Evolutionary conservation across 1,140 invertebrate species (phyloP), one percentile per base, ranked within the genome.

Genomic region (Drosophila insularis): DNA sequence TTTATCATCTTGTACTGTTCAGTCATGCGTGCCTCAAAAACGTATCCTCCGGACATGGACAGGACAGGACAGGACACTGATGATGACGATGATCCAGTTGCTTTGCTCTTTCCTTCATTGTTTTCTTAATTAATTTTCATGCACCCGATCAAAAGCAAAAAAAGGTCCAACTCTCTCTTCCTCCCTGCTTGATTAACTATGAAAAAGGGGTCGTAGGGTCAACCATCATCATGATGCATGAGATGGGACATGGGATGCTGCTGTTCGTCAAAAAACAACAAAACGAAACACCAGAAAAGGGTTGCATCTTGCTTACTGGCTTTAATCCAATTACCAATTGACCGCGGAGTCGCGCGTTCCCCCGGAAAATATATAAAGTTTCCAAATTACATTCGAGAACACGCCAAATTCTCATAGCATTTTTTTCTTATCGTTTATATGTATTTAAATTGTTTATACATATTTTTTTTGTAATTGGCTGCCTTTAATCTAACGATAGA

Each of bases 71-170:
- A 43, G 67, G 70, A 71, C 64, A 75, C 14, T 60, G 37, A 69
- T 56, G 70, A 31, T 14, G 32, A 17, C 27, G 27, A 27, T 21
- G 11, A 17, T 54, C 17, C 43, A 31, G 17, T 37, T 71, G 46
- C 64, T 27, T 19, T 13, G 23, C 59, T 21, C 11, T 50, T 43
- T 43, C n/a, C 13, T 43, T 14, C 43, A 50, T 50, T 72, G 66
- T 75, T 80, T 86, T 86, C 82, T 86, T 87, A 86, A 86, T 87
- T 81, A 81, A 86, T 81, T 80, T 84, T 32, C 14, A 46, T 65
- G 64, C 69, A 82, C 71, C 56, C 63, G 59, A 54, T 14, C 46
- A 43, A 37, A 37, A n/a, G 31, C 56, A 68, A 58, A 68, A 60
- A 76, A 76, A 75, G 59, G 64, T 40, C 66, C 65, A 69, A 50